Base-by-base conservation (phyloP, 64 coral and sea anemone species). In the Stichodactyla mertensii region DNA sequence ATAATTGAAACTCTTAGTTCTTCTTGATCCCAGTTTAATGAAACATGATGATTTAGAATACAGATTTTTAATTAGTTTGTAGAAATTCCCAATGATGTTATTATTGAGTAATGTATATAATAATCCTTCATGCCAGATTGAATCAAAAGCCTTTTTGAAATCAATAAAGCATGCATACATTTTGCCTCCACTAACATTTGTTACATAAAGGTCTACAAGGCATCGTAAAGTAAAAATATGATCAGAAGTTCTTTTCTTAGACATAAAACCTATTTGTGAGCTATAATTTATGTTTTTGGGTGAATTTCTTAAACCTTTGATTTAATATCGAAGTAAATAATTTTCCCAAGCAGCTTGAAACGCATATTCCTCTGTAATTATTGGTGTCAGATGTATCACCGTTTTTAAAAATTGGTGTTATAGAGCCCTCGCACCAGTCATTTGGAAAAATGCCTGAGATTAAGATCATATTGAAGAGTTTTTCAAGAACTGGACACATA, bases 171-270 rank as follows among this genome's bases (percentile, higher is more conserved):
- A 45, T 1, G 36, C 36, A 45, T 45, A 45, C 3, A 45, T 45
- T 45, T 45, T 45, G 36, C 36, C 36, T 2, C 36, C 3, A 45
- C 36, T 82, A 2, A 64, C 61, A 23, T 57, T 23, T 14, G n/a
- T 80, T 13, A 85, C 83, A 59, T 85, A 85, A 0, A 8, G 24
- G 7, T 85, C 83, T 4, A 4, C n/a, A 5, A 85, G 20, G 20
- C 3, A 2, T 51, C 55, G 23, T 14, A 88, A 57, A 16, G 71
- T 88, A 16, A 89, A 89, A 0, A 89, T 83, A 26, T 89, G 80
- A 84, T 89, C 88, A 55, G 59, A 20, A 19, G 88, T 89, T 18
- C 88, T 64, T 83, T 69, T 58, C n/a, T 74, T 77, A 20, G 22
- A 11, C 52, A 69, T 18, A 71, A 71, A 87, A 55, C 85, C 85